Evolutionary conservation across 1,140 invertebrate species (phyloP), one percentile per base, ranked within the genome.

Genomic region (Epicauta chinensis): DNA sequence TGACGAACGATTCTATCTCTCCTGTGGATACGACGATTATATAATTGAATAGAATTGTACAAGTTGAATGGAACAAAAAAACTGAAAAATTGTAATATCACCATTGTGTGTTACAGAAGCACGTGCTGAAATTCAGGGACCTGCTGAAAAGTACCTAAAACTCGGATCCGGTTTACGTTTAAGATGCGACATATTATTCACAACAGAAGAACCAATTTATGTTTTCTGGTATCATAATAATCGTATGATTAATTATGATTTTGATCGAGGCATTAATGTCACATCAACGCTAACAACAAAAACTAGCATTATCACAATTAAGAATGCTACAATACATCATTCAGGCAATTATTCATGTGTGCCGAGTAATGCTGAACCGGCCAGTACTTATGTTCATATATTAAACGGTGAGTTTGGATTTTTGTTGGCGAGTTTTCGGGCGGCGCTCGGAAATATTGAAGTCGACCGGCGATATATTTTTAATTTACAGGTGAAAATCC

Each of bases 191-290:
- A 82, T 93, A 6, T 79, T 83, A 59, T 82, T 89, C 56, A 89
- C 87, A 39, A 91, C 89, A 1, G 87, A 90, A 63, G 80, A 81
- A 2, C 87, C 88, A 1, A 83, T 84, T 9, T 93, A 85, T 65
- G 81, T 93, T 31, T 92, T 87, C 71, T 88, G 86, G 86, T 93
- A 91, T 71, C 90, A 92, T 71, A 88, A 91, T 67, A 85, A 86
- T 61, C 77, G 87, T 49, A 91, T 92, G 87, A 89, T 92, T 68
- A 92, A 91, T 72, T 92, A 91, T 69, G 89, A 92, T 71, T 75
- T 81, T 45, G 86, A 87, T 75, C 78, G 84, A 45, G 88, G 87
- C 30, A 83, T 90, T 58, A 91, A 90, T 63, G 89, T 89, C 11
- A 89, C 82, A 36, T 83, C 84, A 2, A 81, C 87, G 53, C 69